Evolutionary conservation across 2,888 invertebrate species (phyloP), one percentile per base, ranked within the genome.

Genomic region (Euproctis similis): DNA sequence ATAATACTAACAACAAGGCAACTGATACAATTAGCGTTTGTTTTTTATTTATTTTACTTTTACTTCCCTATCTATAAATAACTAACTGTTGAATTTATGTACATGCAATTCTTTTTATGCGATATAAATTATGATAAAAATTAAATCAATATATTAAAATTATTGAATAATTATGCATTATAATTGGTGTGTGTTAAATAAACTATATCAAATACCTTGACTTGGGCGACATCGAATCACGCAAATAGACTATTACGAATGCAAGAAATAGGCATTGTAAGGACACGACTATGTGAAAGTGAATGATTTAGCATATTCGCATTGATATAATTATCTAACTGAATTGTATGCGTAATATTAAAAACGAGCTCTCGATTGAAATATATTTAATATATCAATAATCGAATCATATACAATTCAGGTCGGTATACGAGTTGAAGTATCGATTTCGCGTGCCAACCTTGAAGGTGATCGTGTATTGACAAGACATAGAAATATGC

Each of bases 391-490:
- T 49, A 49, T 44, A 36, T 29, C 36, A 43, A 41, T 54, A 52
- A 54, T 53, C 49, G 50, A 56, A 52, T 46, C 11, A 10, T 42
- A 50, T 58, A 56, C 51, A 56, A 67, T 63, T 60, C 54, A 64
- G 64, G 64, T 69, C 69, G 63, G 49, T 52, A 46, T 49, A 54
- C 48, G 49, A 49, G 60, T 65, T 58, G 50, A 54, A 51, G 52
- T 74, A 67, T 75, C 59, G 53, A 58, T 74, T 71, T 65, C 64
- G 57, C 59, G 39, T 43, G 42, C 40, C 59, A 73, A 69, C 80
- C 81, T 81, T 82, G 78, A 69, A 58, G 46, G 42, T 48, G 58
- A 67, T 61, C 59, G 58, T 53, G 54, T 58, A 58, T 55, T 54
- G 67, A 62, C 67, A 71, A 64, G 64, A 54, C 59, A 54, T 53